Conservation (phyloP, 2,888 invertebrate species). For the Ectemnius lituratus region DNA sequence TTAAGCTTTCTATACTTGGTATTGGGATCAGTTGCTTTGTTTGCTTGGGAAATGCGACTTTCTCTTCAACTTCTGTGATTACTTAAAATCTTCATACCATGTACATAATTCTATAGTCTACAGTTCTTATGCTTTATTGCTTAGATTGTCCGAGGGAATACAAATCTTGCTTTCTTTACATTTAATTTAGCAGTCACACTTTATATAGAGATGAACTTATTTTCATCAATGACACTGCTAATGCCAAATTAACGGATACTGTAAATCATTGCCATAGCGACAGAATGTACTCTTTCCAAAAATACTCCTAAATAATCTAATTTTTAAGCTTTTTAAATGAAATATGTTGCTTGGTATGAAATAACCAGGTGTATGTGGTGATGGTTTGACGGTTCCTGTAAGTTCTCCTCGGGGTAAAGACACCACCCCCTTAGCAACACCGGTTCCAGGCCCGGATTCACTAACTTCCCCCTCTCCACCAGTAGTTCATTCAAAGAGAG, state of each 20-base stretch:
- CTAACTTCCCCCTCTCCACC: slow-evolving; percentile 74
- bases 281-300: slow-evolving; percentile 23
- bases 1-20: too few relatives aligned
- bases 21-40: too few relatives aligned
- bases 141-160: too few relatives aligned
- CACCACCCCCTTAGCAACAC: slow-evolving; percentile 70
- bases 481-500: slow-evolving; percentile 68
- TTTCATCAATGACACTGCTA: too few relatives aligned
- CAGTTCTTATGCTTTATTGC: too few relatives aligned
- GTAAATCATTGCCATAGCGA: slow-evolving; percentile 16
- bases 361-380: slow-evolving; percentile 74
- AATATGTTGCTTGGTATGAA: slow-evolving; percentile 64
- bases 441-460: slow-evolving; percentile 73
- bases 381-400: slow-evolving; percentile 75
- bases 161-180: too few relatives aligned
- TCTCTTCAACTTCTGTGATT: too few relatives aligned
- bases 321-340: slow-evolving; percentile 44
- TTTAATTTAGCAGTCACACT: too few relatives aligned
- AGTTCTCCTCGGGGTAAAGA: slow-evolving; percentile 74
- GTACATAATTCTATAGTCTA: too few relatives aligned
- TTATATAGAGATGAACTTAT: slow-evolving; percentile 15
- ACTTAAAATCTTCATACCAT: too few relatives aligned
- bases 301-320: slow-evolving; percentile 27
- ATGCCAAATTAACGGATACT: slow-evolving; percentile 9
- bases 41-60: too few relatives aligned